phyloP scores from a whole-genome alignment of 1,140 invertebrate species.

The Zaprionus ghesquierei region DNA sequence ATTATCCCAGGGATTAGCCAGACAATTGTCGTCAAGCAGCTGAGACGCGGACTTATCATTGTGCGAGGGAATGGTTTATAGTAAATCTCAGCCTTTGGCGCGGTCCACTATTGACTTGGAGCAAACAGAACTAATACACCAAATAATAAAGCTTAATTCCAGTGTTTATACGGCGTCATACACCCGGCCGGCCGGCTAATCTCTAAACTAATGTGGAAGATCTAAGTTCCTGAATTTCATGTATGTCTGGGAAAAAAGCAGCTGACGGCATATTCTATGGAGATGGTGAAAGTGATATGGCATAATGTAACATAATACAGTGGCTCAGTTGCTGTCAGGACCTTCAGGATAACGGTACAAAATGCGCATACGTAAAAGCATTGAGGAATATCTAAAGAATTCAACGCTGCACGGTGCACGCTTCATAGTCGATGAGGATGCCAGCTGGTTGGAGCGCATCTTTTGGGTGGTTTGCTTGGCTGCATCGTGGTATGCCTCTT shows the following conservation, averaged over 20 bases:
- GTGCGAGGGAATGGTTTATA: not conserved
- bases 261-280: conserved; percentile 8
- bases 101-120: not conserved
- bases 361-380: conserved; percentile 52
- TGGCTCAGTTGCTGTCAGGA: conserved; percentile 2
- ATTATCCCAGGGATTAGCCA: conserved; percentile 3
- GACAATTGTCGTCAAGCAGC: not conserved
- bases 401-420: conserved; percentile 85
- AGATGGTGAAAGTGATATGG: conserved; percentile 20
- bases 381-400: conserved; percentile 81
- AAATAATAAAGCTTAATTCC: conserved; percentile 3
- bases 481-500: conserved; percentile 86
- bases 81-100: not conserved
- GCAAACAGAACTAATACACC: conserved; percentile 1
- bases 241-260: conserved; percentile 50
- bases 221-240: conserved; percentile 11
- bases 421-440: conserved; percentile 84
- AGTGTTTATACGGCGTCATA: not conserved
- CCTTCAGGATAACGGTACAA: not conserved
- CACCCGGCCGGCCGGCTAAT: not conserved
- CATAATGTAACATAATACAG: not conserved
- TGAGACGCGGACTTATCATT: conserved; percentile 4
- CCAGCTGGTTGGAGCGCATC: conserved; percentile 84
- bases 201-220: conserved; percentile 10
- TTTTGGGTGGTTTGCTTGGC: conserved; percentile 87